Evolutionary conservation across 2,797 vertebrate species (phyloP), one percentile per base, ranked within the genome.

Genomic region (Pelochelys cantorii): DNA sequence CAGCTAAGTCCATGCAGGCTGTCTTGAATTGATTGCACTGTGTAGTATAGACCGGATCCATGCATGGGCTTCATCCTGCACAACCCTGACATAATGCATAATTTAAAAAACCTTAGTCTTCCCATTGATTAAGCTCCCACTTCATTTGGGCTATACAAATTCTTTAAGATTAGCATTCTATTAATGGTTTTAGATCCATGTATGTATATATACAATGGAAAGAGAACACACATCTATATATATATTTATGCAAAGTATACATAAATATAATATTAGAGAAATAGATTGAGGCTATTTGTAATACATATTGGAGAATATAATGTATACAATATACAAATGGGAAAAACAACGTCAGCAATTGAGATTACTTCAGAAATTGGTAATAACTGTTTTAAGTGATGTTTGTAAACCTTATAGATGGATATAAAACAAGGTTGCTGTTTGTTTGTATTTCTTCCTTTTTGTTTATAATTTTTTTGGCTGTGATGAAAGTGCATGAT

Each of bases 251-350:
- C 52, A 54, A 88, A 48, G 11, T 25, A 75, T 62, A 75, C 7
- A 0, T 56, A 65, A 1, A 22, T 0, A 6, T 82, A 4, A 23
- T 65, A 25, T 48, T 82, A 57, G 3, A 53, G n/a, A 91, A 37
- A 4, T 7, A 17, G 5, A 83, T 3, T 25, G 0, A 0, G 1
- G 3, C 1, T 53, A 3, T n/a, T 78, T 82, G 53, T 87, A 71
- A 71, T 37, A 71, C 34, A 71, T 20, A 71, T 71, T 37, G 1
- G n/a, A 37, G 34, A 37, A 71, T 37, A 71, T 71, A 37, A 71
- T 71, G 23, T 71, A 22, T 59, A 56, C 85, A 84, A 59, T 83
- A 25, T 5, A 27, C 1, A 68, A 0, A 4, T 4, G n/a, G 11
- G 31, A 75, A 83, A 81, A 91, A 11, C 2, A 56, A 2, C 48